Evolutionary conservation across 2,888 invertebrate species (phyloP), one percentile per base, ranked within the genome.

Genomic region (Crepidodera aurea): DNA sequence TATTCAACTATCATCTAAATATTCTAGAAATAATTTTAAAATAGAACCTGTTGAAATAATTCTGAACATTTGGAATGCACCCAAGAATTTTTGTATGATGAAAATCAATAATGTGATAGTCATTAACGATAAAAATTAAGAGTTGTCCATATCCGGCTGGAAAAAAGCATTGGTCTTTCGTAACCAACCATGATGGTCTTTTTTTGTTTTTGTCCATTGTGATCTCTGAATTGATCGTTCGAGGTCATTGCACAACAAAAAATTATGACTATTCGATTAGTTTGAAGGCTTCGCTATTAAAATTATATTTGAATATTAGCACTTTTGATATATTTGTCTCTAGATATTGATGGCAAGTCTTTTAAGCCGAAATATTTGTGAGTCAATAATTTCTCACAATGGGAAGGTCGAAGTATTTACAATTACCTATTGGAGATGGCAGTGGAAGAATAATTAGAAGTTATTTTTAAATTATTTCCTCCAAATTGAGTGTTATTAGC

Each of bases 401-500:
- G 16, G 18, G 8, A 40, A 40, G 40, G 40, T 18, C 40, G 40
- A 40, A 40, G 16, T 10, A 16, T 40, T 40, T 40, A 10, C 1
- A 40, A 15, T 40, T 40, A 40, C 7, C 40, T 8, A 40, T 37
- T 18, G 18, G 10, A 16, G 18, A 18, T 40, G 22, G 22, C 22
- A 22, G 16, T 40, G n/a, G 15, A 40, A 40, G 40, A 18, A 40
- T 37, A 37, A 4, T 4, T 32, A 32, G 32, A 10, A 32, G 8
- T 32, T 32, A 32, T 32, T 13, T 1, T 3, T n/a, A 34, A 34
- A 12, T 34, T 12, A 13, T 34, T 34, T 34, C 13, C n/a, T 7
- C 40, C 18, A 40, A 40, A 18, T 18, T 40, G 16, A 18, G 40
- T 40, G 10, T 18, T 18, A 51, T 51, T 39, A 39, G 15, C 15